A percentile compares a stretch with the other conserved stretches of the same genome.
Conservation (phyloP, 2,888 invertebrate genomes). For the Leistus spinibarbis region DNA sequence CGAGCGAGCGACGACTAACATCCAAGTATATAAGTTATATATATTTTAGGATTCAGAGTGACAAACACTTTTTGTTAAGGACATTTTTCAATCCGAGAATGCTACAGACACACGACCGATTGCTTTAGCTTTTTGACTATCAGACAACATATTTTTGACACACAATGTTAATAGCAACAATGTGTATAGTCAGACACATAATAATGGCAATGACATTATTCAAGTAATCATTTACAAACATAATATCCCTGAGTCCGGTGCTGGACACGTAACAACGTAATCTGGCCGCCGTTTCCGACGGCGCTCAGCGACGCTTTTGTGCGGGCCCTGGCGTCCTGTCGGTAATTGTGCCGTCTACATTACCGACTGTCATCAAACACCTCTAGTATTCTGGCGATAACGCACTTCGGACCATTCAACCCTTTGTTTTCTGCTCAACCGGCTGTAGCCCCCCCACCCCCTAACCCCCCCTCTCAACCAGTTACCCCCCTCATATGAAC, state of each 20-base stretch:
- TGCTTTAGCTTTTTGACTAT: too few relatives aligned
- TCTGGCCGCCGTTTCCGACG: slow-evolving; percentile 1
- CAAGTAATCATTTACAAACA: background rate
- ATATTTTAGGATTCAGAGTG: too few relatives aligned
- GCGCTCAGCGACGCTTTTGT: background rate
- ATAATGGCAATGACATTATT: too few relatives aligned
- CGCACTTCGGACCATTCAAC: background rate
- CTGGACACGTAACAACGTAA: background rate
- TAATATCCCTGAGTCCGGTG: background rate
- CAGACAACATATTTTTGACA: too few relatives aligned
- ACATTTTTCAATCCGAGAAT: too few relatives aligned
- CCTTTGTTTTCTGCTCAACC: background rate
- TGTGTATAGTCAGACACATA: too few relatives aligned
- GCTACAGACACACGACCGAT: too few relatives aligned
- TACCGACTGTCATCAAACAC: slow-evolving; percentile 10
- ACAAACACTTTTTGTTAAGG: too few relatives aligned
- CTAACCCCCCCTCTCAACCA: background rate
- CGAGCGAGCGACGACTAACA: too few relatives aligned
- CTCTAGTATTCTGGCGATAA: background rate
- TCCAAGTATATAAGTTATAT: too few relatives aligned
- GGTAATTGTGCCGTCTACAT: slow-evolving; percentile 11
- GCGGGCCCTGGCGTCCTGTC: background rate
- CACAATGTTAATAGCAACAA: too few relatives aligned
- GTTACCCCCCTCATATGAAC: too few relatives aligned
- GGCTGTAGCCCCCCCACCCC: background rate